phyloP scores from a whole-genome alignment of 2,888 invertebrate species.

The Gnatocerus cornutus region DNA sequence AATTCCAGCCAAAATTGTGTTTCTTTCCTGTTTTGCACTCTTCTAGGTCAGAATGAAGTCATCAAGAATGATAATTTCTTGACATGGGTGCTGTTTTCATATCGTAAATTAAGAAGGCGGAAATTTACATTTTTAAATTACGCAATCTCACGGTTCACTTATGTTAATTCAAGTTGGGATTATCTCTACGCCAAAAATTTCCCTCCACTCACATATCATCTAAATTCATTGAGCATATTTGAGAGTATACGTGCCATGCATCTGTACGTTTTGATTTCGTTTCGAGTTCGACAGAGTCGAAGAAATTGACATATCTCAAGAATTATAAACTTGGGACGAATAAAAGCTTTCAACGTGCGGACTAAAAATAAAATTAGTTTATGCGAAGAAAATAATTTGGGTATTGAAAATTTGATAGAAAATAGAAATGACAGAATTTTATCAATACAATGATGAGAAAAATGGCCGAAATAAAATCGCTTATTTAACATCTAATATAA shows the following conservation, averaged over 20 bases:
- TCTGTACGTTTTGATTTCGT: conserved; percentile 36
- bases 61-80: conserved; percentile 7
- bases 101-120: conserved; percentile 5
- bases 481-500: too few relatives aligned
- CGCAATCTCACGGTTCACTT: conserved; percentile 21
- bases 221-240: conserved; percentile 49
- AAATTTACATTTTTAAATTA: conserved; percentile 25
- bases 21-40: too few relatives aligned
- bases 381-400: too few relatives aligned
- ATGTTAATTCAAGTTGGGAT: conserved; percentile 20
- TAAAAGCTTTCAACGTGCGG: conserved; percentile 28
- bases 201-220: conserved; percentile 26
- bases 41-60: conserved; percentile 1
- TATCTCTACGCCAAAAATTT: conserved; percentile 19
- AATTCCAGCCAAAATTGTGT: background rate
- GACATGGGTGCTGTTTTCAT: conserved; percentile 2
- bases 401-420: too few relatives aligned
- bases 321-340: conserved; percentile 23
- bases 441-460: too few relatives aligned
- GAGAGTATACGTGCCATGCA: conserved; percentile 41
- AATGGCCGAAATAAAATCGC: too few relatives aligned
- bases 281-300: conserved; percentile 22
- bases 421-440: too few relatives aligned
- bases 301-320: conserved; percentile 40
- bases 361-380: conserved; percentile 8